Percentiles rank a stretch among this genome's conserved stretches.
Conservation (phyloP, 2,797 vertebrate genomes). For the Podarcis siculus region DNA sequence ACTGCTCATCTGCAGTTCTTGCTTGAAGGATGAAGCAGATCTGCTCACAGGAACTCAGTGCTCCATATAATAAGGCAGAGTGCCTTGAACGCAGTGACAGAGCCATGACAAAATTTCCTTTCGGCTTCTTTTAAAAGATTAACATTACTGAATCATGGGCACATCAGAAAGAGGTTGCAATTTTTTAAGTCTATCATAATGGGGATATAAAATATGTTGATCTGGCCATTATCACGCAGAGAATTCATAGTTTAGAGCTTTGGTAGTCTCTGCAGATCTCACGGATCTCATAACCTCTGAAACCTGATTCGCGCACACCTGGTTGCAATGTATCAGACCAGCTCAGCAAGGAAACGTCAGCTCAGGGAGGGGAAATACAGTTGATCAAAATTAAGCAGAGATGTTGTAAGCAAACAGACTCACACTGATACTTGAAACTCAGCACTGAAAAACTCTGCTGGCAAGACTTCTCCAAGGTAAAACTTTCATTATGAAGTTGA, state of each 20-base stretch:
- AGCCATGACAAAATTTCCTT: slow-evolving; percentile 23
- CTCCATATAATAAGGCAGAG: slow-evolving; percentile 14
- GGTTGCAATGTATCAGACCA: neutral
- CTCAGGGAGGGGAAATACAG: neutral
- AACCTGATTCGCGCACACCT: neutral
- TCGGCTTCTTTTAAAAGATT: neutral
- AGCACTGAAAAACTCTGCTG: neutral
- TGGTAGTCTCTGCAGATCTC: neutral
- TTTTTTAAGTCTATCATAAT: neutral
- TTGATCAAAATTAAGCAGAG: neutral
- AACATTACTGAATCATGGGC: neutral
- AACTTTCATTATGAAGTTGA: neutral
- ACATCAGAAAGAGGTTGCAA: neutral
- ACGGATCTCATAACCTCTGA: neutral
- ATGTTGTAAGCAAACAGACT: neutral
- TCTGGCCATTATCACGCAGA: neutral
- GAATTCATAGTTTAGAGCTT: neutral
- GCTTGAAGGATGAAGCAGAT: slow-evolving; percentile 17
- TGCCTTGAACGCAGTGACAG: neutral
- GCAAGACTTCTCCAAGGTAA: neutral
- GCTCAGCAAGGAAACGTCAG: neutral
- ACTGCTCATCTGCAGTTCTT: neutral
- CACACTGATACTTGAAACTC: neutral
- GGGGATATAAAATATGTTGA: neutral
- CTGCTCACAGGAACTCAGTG: slow-evolving; percentile 26